Evolutionary conservation across 1,140 invertebrate species (phyloP), one percentile per base, ranked within the genome.

Genomic region (Drosophila pectinifera): DNA sequence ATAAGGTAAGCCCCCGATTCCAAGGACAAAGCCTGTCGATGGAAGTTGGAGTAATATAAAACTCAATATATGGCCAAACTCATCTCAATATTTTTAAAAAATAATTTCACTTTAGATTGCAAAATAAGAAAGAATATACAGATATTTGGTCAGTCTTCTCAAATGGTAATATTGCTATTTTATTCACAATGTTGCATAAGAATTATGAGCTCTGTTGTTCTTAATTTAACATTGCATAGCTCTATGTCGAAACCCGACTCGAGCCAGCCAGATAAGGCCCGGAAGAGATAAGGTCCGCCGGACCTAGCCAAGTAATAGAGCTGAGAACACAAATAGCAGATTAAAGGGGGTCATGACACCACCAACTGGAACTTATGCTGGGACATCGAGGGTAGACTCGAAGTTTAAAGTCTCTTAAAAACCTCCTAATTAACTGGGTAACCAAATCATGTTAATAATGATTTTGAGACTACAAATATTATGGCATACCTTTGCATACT

Each of bases 211-310:
- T 26, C 28, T 22, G 8, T 18, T 41, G 26, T 51, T 51, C 18
- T 41, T 41, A 58, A 41, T 58, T 58, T 41, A 63, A 41, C 36
- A 41, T 57, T 28, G 41, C 24, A 20, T 24, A 20, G 39, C 24
- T 24, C 39, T 8, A 57, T 63, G 54, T 57, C 7, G 59, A 63
- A 59, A 63, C 31, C 34, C 16, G 24, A 63, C 26, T 38, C 7
- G 5, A 65, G 49, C 18, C 31, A 48, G 20, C 31, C 42, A 39
- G 68, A 70, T 70, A 57, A 48, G 39, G 20, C 34, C 18, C 53
- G 67, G 67, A 70, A 70, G 67, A 70, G 67, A 70, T 70, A 70
- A 70, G 51, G 59, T 20, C 36, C 13, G 22, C 7, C 26, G 14
- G 42, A 34, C 11, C 51, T 10, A 26, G 5, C n/a, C n/a, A 26